These are phyloP conservation scores for Tetranychus piercei DNA, from an alignment of 2,888 invertebrate genomes.

Conservation along the genomic window DNA sequence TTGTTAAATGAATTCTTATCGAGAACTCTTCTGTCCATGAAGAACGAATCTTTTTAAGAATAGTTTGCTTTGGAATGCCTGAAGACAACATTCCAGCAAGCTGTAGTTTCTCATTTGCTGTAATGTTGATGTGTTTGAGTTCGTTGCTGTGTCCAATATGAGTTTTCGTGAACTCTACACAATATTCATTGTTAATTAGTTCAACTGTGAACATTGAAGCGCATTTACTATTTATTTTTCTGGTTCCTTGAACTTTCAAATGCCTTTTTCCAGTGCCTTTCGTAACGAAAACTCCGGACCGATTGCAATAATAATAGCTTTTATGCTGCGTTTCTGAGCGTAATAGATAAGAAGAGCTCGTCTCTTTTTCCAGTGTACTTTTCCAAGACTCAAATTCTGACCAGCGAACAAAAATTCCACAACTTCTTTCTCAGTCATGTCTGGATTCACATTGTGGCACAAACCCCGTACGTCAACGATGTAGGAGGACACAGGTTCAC, in stretches of 20 bases:
- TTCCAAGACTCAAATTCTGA: no score
- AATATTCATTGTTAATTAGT: not conserved
- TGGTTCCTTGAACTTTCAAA: not conserved
- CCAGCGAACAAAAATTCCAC: no score
- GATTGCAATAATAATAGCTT: not conserved
- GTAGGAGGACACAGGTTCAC: no score
- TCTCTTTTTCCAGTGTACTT: no score
- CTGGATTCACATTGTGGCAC: no score
- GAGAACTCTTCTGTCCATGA: not conserved
- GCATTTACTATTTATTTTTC: not conserved
- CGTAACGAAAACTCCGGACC: not conserved
- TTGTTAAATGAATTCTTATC: not conserved
- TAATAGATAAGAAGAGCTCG: no score
- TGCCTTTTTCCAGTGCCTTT: not conserved
- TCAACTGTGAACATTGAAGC: not conserved
- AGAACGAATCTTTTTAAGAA: not conserved
- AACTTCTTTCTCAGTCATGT: no score
- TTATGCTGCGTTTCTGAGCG: no score
- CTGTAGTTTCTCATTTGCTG: not conserved
- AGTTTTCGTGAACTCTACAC: not conserved
- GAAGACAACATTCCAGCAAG: not conserved
- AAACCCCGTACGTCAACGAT: no score
- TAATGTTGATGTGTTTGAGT: not conserved
- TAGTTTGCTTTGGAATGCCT: not conserved
- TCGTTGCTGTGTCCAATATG: not conserved